Percentiles rank a stretch among this genome's conserved stretches.
Conservation (phyloP, 2,797 vertebrate genomes). For the Danionella dracula region DNA sequence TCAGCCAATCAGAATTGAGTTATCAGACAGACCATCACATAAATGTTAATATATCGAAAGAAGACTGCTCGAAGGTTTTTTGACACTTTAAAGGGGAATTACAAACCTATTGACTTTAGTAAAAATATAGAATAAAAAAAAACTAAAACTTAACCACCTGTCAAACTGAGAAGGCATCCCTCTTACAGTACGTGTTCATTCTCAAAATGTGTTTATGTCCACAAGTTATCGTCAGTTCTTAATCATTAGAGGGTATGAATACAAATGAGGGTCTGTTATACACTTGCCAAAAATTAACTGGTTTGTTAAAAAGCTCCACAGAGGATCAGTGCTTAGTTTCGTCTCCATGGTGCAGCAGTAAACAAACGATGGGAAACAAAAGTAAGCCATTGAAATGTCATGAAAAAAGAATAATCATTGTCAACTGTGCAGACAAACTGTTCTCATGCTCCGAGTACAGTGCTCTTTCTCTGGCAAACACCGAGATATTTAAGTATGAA, state of each 20-base stretch:
- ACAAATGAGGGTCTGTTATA: background rate
- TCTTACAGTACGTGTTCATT: background rate
- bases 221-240: background rate
- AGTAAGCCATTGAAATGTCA: constrained; percentile 7
- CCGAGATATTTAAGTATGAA: constrained; percentile 8
- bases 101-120: too few species aligned
- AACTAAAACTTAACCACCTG: too few species aligned
- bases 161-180: too few species aligned
- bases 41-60: too few species aligned
- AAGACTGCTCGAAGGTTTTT: too few species aligned
- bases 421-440: background rate
- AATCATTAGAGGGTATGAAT: background rate
- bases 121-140: too few species aligned
- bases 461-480: background rate
- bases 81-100: too few species aligned
- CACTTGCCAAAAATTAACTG: background rate
- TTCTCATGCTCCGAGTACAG: background rate
- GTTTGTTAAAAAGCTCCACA: background rate
- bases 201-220: background rate
- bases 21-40: too few species aligned
- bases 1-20: too few species aligned
- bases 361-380: constrained; percentile 15
- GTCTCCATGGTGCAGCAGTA: constrained; percentile 18
- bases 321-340: background rate
- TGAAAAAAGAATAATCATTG: background rate